Conservation (phyloP, 2,888 invertebrate genomes). For the Tuta absoluta region DNA sequence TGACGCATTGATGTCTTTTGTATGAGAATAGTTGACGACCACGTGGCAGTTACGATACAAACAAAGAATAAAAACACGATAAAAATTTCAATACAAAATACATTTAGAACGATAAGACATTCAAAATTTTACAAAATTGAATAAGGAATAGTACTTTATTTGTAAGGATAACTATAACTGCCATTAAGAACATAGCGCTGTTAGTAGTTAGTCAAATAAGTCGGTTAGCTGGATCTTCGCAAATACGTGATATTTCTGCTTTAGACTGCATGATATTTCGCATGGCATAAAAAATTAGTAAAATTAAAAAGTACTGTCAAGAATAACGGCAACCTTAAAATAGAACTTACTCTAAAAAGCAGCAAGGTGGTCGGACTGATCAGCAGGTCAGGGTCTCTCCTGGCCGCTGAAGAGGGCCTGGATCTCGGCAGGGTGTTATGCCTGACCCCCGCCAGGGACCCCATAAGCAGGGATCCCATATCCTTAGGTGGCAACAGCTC, state of each 20-base stretch:
- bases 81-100: too few relatives aligned
- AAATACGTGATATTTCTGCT: too few relatives aligned
- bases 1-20: conserved; percentile 33
- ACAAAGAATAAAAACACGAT: too few relatives aligned
- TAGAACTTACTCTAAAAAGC: conserved; percentile 73
- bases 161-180: too few relatives aligned
- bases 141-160: too few relatives aligned
- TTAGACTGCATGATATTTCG: too few relatives aligned
- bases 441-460: conserved; percentile 66
- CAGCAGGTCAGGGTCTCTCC: conserved; percentile 55
- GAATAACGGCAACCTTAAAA: background rate
- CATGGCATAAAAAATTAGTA: background rate
- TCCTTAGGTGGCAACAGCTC: conserved; percentile 75
- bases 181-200: too few relatives aligned
- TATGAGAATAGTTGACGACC: background rate
- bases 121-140: too few relatives aligned
- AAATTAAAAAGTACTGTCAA: background rate
- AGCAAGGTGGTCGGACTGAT: conserved; percentile 65
- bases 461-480: conserved; percentile 55
- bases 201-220: too few relatives aligned
- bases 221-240: too few relatives aligned
- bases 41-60: background rate
- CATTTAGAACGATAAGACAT: too few relatives aligned
- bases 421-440: conserved; percentile 74
- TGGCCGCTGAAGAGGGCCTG: conserved; percentile 57